Evolutionary conservation across 1,140 invertebrate genomes (phyloP).

Genomic region (Penaeus japonicus): DNA sequence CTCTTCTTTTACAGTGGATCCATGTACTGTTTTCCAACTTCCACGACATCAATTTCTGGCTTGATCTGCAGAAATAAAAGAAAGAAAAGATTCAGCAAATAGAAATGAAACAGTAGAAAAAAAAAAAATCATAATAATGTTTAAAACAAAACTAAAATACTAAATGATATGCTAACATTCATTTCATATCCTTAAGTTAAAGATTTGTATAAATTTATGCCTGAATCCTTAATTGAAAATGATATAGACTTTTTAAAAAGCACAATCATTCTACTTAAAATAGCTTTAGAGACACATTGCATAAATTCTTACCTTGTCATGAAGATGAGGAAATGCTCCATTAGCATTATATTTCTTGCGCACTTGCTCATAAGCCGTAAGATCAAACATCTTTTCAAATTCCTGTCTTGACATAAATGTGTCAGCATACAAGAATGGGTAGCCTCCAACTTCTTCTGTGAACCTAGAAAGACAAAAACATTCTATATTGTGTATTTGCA

Average conservation of each 20-base stretch:
- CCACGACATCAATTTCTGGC: slow-evolving; percentile 75
- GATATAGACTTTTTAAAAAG: neutral
- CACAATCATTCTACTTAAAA: neutral
- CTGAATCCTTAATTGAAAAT: neutral
- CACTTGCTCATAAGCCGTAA: slow-evolving; percentile 66
- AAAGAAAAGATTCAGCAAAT: slow-evolving; percentile 7
- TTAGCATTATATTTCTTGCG: slow-evolving; percentile 67
- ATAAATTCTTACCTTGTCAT: slow-evolving; percentile 67
- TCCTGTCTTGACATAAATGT: slow-evolving; percentile 71
- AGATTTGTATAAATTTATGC: neutral
- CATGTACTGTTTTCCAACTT: slow-evolving; percentile 68
- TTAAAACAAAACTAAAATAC: neutral
- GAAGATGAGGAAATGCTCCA: slow-evolving; percentile 68
- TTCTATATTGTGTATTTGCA: too few species aligned
- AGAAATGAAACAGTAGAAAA: neutral
- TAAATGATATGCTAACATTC: too few species aligned
- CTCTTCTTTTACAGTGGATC: slow-evolving; percentile 60
- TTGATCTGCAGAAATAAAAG: slow-evolving; percentile 62
- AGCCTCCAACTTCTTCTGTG: slow-evolving; percentile 68
- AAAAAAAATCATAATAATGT: neutral
- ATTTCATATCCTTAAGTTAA: neutral
- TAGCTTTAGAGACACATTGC: neutral
- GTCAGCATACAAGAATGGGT: slow-evolving; percentile 73
- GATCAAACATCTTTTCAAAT: slow-evolving; percentile 71
- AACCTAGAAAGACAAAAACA: slow-evolving; percentile 62